Evolutionary conservation across 2,797 vertebrate genomes (phyloP).

Genomic region (Squalus acanthias): DNA sequence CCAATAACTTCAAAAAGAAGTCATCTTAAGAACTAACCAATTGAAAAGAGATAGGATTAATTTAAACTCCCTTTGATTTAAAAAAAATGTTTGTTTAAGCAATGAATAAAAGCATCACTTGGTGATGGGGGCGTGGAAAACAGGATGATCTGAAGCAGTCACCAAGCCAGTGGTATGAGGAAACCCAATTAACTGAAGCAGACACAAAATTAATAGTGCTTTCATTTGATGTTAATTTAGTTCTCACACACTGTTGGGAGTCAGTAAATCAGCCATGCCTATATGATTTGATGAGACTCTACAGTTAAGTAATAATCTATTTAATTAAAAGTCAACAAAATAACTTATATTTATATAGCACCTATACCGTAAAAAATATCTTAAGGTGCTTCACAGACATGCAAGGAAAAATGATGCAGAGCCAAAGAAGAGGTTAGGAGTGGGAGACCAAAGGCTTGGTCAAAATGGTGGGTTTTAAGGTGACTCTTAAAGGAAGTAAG

Average conservation of each 20-base stretch:
- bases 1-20: background rate
- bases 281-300: background rate
- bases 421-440: background rate
- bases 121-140: background rate
- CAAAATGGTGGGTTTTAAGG: background rate
- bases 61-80: background rate
- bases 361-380: background rate
- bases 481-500: background rate
- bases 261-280: conserved; percentile 6
- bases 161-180: background rate
- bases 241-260: background rate
- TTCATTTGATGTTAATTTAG: background rate
- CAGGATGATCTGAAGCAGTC: background rate
- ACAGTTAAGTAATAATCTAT: background rate
- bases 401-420: background rate
- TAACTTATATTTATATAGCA: background rate
- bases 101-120: background rate
- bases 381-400: background rate
- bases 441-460: background rate
- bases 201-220: background rate
- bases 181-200: background rate
- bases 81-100: background rate
- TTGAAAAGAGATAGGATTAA: background rate
- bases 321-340: background rate
- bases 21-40: background rate